Evolutionary conservation across 2,113 vertebrate genomes (phyloP).

Genomic region (Megatriorchis doriae): DNA sequence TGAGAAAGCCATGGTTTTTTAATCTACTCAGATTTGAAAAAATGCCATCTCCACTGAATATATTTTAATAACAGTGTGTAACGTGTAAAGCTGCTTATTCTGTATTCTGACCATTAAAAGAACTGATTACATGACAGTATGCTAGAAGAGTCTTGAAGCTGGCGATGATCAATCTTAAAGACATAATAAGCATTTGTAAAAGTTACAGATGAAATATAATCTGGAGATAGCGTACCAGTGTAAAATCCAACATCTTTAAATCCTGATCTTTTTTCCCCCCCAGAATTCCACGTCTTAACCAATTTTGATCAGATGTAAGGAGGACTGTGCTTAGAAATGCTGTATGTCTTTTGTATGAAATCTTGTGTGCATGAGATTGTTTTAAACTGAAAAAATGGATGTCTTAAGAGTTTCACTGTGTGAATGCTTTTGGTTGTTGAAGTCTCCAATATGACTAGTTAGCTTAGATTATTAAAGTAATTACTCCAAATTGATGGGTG

Average conservation of each 20-base stretch:
- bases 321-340: neutral
- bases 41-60: neutral
- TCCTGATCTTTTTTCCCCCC: neutral
- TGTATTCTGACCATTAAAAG: neutral
- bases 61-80: neutral
- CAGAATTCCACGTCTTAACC: neutral
- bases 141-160: neutral
- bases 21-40: neutral
- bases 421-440: slow-evolving; percentile 46
- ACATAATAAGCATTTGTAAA: neutral
- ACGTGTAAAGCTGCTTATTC: neutral
- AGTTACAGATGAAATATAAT: neutral
- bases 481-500: slow-evolving; percentile 74
- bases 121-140: neutral
- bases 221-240: neutral
- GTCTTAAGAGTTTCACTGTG: slow-evolving; percentile 22
- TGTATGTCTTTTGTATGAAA: neutral
- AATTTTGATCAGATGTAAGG: neutral
- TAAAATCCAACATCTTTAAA: neutral
- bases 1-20: neutral
- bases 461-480: slow-evolving; percentile 63
- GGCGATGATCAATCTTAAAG: neutral
- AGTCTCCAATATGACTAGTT: neutral
- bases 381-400: neutral
- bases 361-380: neutral